Evolutionary conservation across 2,113 vertebrate genomes (phyloP), one percentile per base, ranked within the genome.

Genomic region (Scortum barcoo): DNA sequence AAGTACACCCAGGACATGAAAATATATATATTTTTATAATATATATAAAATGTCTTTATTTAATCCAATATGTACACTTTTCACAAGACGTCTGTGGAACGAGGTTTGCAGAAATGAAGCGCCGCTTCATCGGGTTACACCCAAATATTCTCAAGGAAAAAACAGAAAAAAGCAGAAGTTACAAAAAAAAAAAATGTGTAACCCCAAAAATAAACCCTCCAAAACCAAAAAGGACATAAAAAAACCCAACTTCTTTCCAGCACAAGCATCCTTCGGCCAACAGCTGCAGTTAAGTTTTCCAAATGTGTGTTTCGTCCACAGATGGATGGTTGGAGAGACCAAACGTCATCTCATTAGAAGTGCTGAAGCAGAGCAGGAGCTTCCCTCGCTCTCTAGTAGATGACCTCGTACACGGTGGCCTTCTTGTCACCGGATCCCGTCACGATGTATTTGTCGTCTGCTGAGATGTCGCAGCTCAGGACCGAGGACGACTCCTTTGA

Each of bases 381-480:
- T 76, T 63, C 71, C 8, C 36, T n/a, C 20, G n/a, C 22, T 50
- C 53, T 81, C 94, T 94, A 99, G 93, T 99, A 99, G 96, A 99
- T 98, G 91, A 99, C 98, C 95, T 99, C 98, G 36, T 99, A 99
- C 84, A 99, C 97, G 0, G 98, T 99, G 90, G 98, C 98, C 92
- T 99, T 99, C 96, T 99, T 99, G 95, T 99, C 98, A 13, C 98
- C 98, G 7, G 98, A 99, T 89, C 98, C 98, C 1, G 98, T 99
- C 88, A 99, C 97, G 5, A 99, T 99, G 91, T 99, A 99, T 90
- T 99, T 98, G 95, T 99, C 97, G 50, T 99, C 98, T 0, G 97
- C 97, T 0, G 98, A 99, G 92, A 99, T 99, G 96, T 99, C 98
- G 7, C 98, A 99, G 88, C 98, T 99, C 91, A 99, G 93, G 92